A percentile compares a stretch with the other conserved stretches of the same genome.
Evolutionary conservation across 2,797 vertebrate genomes (phyloP).

Genomic region (Oreortyx pictus): DNA sequence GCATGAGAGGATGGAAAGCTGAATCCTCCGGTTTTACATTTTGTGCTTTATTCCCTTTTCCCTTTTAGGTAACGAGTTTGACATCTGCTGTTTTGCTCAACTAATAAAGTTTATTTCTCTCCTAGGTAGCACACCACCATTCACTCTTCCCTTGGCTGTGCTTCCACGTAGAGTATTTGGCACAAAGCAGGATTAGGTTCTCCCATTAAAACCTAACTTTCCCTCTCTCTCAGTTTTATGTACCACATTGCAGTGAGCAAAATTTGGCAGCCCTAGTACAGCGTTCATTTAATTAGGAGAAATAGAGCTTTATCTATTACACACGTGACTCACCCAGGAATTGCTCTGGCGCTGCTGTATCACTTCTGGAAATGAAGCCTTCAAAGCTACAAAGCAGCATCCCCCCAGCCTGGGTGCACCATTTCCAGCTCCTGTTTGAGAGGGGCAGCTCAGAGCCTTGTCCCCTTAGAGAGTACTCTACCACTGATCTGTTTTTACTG

Average conservation of each 20-base stretch:
- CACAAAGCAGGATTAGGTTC: too few relatives aligned
- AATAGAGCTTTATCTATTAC: neutral
- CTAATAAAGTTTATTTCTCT: neutral
- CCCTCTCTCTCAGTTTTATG: neutral
- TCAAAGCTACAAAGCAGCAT: neutral
- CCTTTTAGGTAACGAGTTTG: neutral
- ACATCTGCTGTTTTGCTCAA: neutral
- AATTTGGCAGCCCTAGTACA: neutral
- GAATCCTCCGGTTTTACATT: neutral
- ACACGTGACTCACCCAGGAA: neutral
- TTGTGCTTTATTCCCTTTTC: neutral
- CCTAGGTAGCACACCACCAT: neutral
- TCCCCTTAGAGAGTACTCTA: neutral
- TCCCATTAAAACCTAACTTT: neutral
- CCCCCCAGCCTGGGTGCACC: neutral
- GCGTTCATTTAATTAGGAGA: neutral
- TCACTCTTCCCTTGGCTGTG: neutral
- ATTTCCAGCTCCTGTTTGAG: neutral
- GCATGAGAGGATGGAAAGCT: neutral
- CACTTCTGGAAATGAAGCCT: neutral
- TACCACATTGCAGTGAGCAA: neutral
- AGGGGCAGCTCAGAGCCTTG: neutral
- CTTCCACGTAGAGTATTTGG: neutral
- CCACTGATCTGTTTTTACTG: constrained; percentile 25
- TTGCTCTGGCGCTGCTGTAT: neutral